Evolutionary conservation across 2,797 vertebrate species (phyloP).

Genomic region (Margarornis squamiger): DNA sequence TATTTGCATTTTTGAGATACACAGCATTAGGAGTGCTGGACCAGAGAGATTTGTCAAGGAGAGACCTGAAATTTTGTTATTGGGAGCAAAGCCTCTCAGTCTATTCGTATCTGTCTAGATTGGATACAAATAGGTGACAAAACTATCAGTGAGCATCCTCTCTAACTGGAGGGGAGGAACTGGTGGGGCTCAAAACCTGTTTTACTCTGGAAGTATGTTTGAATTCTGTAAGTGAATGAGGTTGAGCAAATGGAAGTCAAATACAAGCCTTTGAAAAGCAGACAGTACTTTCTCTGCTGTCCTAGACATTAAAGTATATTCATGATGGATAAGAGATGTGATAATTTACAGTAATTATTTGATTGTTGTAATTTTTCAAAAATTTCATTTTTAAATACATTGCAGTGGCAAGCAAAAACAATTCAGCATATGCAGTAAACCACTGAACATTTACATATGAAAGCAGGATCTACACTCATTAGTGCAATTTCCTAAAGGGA

Average conservation of each 20-base stretch:
- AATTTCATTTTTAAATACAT: neutral
- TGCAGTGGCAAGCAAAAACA: neutral
- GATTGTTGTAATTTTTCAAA: conserved; percentile 6
- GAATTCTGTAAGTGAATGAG: neutral
- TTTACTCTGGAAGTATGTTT: neutral
- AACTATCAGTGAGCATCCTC: neutral
- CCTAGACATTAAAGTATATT: neutral
- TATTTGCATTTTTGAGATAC: neutral
- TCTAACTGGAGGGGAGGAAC: neutral
- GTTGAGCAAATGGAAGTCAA: neutral
- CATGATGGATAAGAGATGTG: neutral
- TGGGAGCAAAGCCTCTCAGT: neutral
- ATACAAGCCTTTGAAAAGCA: neutral
- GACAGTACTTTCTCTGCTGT: neutral
- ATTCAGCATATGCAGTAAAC: neutral
- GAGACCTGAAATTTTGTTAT: neutral
- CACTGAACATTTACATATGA: conserved; percentile 8
- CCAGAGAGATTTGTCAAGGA: rapidly evolving
- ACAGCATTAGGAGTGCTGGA: neutral
- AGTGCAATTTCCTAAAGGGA: conserved; percentile 23
- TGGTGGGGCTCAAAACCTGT: neutral
- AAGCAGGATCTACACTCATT: conserved; percentile 39
- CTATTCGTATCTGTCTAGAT: neutral
- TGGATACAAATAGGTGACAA: neutral
- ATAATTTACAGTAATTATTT: neutral